Base-by-base conservation (phyloP, 2,888 invertebrate species). In the Tupiocoris notatus region DNA sequence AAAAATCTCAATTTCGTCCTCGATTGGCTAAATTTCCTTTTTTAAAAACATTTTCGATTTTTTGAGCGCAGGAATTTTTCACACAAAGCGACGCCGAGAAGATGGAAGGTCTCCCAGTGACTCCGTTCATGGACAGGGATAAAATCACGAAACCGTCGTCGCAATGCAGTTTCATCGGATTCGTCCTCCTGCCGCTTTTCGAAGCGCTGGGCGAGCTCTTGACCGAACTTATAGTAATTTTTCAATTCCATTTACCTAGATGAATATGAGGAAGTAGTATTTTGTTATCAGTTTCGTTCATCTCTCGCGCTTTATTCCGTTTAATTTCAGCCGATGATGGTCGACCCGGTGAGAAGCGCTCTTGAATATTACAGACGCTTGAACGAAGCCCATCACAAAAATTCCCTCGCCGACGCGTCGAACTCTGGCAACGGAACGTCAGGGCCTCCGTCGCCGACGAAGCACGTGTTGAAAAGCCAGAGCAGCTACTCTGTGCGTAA, bases 51-150 rank as follows among this genome's bases (percentile, higher is more conserved):
- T 7, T 20, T 6, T 20, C 20, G 21, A 63, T 63, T 21, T 54
- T 20, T 67, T 17, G 17, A 1, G 23, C 59, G 1, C 84, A 88
- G 84, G 90, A 92, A 83, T 92, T 92, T 83, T 91, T 91, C 83
- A 90, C 90, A 81, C 91, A 92, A 84, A 91, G 91, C 83, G 93
- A 93, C 81, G 89, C 91, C 2, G 93, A 93, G 83, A 92, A 92
- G 82, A 86, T 91, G 24, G 92, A 92, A 84, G 93, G 93, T 9
- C 86, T 93, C 79, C 93, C 93, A 2, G 92, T 93, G 24, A 92
- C 93, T 23, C 92, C 93, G 0, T 93, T 93, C 83, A 93, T 93
- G 93, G 93, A 93, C 84, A 88, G 92, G 39, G 92, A 93, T 80
- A 93, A 92, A 85, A 91, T 93, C 74, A 92, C 92, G 77, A 93